Evolutionary conservation across 1,140 invertebrate species (phyloP).

Genomic region (Acyrthosiphon pisum): DNA sequence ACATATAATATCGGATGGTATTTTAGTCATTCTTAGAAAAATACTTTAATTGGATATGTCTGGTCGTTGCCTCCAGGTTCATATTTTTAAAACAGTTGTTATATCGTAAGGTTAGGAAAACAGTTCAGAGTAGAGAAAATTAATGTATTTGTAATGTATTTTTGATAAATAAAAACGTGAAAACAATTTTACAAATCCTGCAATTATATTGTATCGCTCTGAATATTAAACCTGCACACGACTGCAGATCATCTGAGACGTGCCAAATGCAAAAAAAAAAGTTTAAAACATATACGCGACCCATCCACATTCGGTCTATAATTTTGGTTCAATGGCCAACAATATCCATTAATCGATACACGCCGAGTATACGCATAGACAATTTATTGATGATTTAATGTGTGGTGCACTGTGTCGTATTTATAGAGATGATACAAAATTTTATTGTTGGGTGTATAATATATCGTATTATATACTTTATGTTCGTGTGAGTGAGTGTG

Average conservation of each 20-base stretch:
- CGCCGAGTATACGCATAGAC: not conserved
- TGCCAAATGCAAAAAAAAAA: not conserved
- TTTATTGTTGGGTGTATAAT: not conserved
- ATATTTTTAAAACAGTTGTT: not conserved
- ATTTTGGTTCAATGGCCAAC: not conserved
- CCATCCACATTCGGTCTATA: not conserved
- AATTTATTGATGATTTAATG: not conserved
- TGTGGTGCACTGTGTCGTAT: not conserved
- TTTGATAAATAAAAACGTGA: not conserved
- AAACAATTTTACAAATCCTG: not conserved
- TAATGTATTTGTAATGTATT: not conserved
- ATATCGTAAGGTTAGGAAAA: not conserved
- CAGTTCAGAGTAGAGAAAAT: not conserved
- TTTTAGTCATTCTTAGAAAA: not conserved
- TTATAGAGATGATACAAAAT: not conserved
- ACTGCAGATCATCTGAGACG: not conserved
- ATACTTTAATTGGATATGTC: too few species aligned
- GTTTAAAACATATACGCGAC: too few species aligned
- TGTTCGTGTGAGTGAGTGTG: not conserved
- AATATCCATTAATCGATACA: not conserved
- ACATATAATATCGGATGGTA: not conserved
- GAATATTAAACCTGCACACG: not conserved
- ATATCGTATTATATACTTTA: not conserved
- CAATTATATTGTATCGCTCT: not conserved
- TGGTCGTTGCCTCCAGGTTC: not conserved